phyloP scores from a whole-genome alignment of 2,113 vertebrate genomes.

The Microtus ochrogaster region DNA sequence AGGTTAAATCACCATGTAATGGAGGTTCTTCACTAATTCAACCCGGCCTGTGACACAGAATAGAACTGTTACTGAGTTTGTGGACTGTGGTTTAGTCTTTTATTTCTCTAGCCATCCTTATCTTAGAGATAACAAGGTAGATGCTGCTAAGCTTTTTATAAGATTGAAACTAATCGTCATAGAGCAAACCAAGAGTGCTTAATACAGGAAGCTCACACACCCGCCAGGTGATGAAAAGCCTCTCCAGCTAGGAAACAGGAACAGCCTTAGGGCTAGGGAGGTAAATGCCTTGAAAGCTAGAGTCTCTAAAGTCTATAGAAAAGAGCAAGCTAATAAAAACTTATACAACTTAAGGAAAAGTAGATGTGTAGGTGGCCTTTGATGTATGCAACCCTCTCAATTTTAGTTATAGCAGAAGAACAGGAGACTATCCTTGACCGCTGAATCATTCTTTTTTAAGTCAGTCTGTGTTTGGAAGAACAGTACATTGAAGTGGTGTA shows the following conservation, averaged over 20 bases:
- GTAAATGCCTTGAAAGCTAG: not conserved
- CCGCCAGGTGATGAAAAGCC: not conserved
- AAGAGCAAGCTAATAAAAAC: not conserved
- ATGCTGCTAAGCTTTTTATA: not conserved
- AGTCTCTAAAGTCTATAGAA: not conserved
- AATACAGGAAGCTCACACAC: not conserved
- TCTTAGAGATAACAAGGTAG: not conserved
- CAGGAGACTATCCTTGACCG: not conserved
- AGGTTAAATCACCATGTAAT: not conserved
- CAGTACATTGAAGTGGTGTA: not conserved
- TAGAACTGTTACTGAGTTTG: fast-evolving
- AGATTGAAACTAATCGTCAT: not conserved
- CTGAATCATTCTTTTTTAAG: not conserved
- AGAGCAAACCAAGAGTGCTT: not conserved
- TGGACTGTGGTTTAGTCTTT: not conserved
- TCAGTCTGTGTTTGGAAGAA: not conserved
- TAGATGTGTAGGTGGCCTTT: not conserved
- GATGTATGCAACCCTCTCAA: not conserved
- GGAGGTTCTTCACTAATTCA: not conserved
- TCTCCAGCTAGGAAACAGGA: not conserved
- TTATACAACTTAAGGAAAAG: not conserved
- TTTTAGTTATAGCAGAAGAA: not conserved
- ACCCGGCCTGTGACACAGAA: not conserved
- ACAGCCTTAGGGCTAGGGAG: not conserved
- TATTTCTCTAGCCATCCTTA: not conserved